Base-by-base conservation (phyloP, 2,113 vertebrate genomes). In the Chionomys nivalis region DNA sequence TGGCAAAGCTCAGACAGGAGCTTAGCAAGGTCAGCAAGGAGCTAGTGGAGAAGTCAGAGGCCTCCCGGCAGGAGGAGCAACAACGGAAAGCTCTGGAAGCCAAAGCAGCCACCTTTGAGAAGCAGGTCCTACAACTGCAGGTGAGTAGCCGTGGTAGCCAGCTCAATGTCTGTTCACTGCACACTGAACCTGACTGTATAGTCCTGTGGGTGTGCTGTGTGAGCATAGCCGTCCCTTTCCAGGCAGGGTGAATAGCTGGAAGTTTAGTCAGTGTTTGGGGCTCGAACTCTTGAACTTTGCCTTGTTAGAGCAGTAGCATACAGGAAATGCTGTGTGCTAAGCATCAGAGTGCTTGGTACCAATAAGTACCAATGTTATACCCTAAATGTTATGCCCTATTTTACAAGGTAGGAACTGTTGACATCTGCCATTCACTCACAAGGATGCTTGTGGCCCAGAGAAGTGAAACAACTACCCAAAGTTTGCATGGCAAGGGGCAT, bases 1-100 rank as follows among this genome's bases (percentile, higher is more conserved):
- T 99, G 98, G 99, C 99, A 83, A 99, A 99, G 97, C 97, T 99
- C 89, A 99, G 99, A 68, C 99, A 99, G 96, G 99, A 99, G 97
- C 99, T 99, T 95, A 95, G 96, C 97, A 99, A 99, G 97, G 98
- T 99, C 96, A 98, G 98, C 98, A 99, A 99, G 97, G 99, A 99
- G 75, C 98, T 99, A 66, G 97, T 98, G 81, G 99, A 99, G 97
- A 99, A 99, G 97, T 98, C 98, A 0, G 99, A 99, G 66, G 96
- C 98, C 73, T 98, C 98, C 9, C 99, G 99, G 89, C 98, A 99
- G 39, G 99, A 99, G 52, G 99, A 99, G 78, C 99, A 99, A 88
- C 98, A 99, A 95, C 99, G 97, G 96, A 99, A 99, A 97, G 97
- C 96, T 61, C 98, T 99, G 98, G 99, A 99, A 96, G 97, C 98